Evolutionary conservation across 2,888 invertebrate genomes (phyloP).

Genomic region (Diachrysia chrysitis): DNA sequence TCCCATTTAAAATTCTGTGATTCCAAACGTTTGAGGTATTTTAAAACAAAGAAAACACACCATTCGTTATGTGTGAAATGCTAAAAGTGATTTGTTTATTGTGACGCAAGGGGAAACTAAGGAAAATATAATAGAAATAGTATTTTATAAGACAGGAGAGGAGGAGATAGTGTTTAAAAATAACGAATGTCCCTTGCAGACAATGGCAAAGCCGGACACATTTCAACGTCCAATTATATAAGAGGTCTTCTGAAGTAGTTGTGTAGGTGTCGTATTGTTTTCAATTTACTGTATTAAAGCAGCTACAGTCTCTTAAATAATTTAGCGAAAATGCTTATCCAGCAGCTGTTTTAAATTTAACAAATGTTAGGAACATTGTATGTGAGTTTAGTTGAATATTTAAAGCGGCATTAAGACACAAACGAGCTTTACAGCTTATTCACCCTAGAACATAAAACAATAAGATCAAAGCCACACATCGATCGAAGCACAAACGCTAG

Average conservation of each 20-base stretch:
- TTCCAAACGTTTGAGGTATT: constrained; percentile 69
- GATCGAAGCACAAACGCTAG: constrained; percentile 63
- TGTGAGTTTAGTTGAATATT: not conserved
- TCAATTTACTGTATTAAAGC: not conserved
- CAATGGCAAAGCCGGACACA: constrained; percentile 24
- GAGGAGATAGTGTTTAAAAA: constrained; percentile 17
- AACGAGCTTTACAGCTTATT: constrained; percentile 23
- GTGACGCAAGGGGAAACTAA: constrained; percentile 41
- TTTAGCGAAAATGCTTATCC: not conserved
- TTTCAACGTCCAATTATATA: constrained; percentile 32
- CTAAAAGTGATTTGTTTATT: constrained; percentile 56
- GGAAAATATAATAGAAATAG: constrained; percentile 33
- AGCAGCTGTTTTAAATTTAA: constrained; percentile 3
- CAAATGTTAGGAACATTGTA: not conserved
- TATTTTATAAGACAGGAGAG: constrained; percentile 17
- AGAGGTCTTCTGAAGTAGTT: constrained; percentile 7
- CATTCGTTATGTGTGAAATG: constrained; percentile 61
- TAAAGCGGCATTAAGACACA: constrained; percentile 11
- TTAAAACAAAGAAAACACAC: constrained; percentile 80
- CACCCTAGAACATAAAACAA: constrained; percentile 25
- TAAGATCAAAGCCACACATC: constrained; percentile 59
- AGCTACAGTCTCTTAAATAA: not conserved
- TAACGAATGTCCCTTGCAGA: constrained; percentile 27
- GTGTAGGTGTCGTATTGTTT: not conserved
- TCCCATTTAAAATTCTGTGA: constrained; percentile 60